These are phyloP conservation scores for Proctacanthus coquilletti DNA, from an alignment of 1,140 invertebrate species.

Conservation along the genomic window DNA sequence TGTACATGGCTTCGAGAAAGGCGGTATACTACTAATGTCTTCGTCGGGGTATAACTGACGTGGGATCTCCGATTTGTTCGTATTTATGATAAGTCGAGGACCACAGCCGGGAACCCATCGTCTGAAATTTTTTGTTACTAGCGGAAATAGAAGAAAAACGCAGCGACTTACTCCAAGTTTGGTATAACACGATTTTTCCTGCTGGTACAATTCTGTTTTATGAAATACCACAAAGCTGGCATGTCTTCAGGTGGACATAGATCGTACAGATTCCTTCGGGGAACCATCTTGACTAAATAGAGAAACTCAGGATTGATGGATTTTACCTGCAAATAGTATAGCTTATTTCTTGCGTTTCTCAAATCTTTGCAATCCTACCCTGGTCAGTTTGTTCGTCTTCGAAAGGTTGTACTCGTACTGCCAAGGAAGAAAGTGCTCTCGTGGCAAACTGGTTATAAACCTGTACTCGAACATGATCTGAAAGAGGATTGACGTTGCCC, in stretches of 20 bases:
- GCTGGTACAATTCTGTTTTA: conserved; percentile 38
- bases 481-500: conserved; percentile 36
- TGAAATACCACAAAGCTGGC: conserved; percentile 40
- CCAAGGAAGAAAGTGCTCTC: conserved; percentile 37
- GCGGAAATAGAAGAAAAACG: conserved; percentile 4
- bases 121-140: conserved; percentile 28
- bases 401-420: conserved; percentile 20
- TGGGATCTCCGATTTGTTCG: conserved; percentile 1
- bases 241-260: conserved; percentile 33
- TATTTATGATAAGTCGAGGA: conserved; percentile 36
- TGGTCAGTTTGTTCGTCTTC: conserved; percentile 9
- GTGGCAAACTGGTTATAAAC: conserved; percentile 35
- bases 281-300: conserved; percentile 38
- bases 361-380: conserved; percentile 12
- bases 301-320: conserved; percentile 35
- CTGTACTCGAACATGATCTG: conserved; percentile 38
- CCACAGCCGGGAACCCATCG: conserved; percentile 46
- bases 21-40: conserved; percentile 17
- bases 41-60: conserved; percentile 30
- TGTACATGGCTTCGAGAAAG: conserved; percentile 15
- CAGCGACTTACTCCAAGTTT: conserved; percentile 39
- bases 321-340: conserved; percentile 9
- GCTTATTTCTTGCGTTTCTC: conserved; percentile 10
- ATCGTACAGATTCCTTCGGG: conserved; percentile 31
- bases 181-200: conserved; percentile 40